These are phyloP conservation scores for Drosophila robusta DNA, from an alignment of 2,888 invertebrate species.

Conservation along the genomic window DNA sequence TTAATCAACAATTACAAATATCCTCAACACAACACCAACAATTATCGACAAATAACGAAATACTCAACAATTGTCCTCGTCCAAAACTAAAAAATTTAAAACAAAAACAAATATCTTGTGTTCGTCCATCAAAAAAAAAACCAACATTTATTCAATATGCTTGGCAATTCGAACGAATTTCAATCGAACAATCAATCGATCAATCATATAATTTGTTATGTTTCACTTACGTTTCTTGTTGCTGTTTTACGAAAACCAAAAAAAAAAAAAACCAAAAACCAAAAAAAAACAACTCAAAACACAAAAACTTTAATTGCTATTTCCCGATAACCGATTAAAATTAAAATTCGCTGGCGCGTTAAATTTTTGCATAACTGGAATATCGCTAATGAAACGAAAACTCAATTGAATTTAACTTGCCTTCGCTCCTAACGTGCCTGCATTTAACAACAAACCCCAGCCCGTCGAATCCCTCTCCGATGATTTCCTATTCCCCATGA, in stretches of 20 bases:
- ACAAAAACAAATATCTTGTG: slow-evolving; percentile 62
- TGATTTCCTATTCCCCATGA: slow-evolving; percentile 99
- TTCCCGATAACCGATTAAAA: slow-evolving; percentile 31
- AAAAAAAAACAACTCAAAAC: no score
- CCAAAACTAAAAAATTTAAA: slow-evolving; percentile 54
- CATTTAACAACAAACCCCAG: slow-evolving; percentile 86
- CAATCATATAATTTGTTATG: slow-evolving; percentile 59
- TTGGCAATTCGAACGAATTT: slow-evolving; percentile 73
- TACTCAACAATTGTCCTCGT: slow-evolving; percentile 68
- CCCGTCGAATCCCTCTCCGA: slow-evolving; percentile 98
- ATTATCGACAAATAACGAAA: slow-evolving; percentile 51
- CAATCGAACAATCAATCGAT: slow-evolving; percentile 43
- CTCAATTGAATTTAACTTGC: slow-evolving; percentile 47
- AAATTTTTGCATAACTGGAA: slow-evolving; percentile 30
- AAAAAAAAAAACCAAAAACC: slow-evolving; percentile 7
- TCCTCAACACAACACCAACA: slow-evolving; percentile 45
- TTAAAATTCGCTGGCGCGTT: slow-evolving; percentile 54
- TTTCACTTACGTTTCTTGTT: slow-evolving; percentile 70
- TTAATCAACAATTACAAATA: slow-evolving; percentile 42
- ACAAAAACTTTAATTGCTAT: slow-evolving; percentile 65
- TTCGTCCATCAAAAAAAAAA: slow-evolving; percentile 57
- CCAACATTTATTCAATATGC: slow-evolving; percentile 61
- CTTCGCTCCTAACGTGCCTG: slow-evolving; percentile 42
- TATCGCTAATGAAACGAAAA: slow-evolving; percentile 59
- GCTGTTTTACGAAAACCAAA: slow-evolving; percentile 55